phyloP scores from a whole-genome alignment of 2,797 vertebrate species.

The Smutsia gigantea region DNA sequence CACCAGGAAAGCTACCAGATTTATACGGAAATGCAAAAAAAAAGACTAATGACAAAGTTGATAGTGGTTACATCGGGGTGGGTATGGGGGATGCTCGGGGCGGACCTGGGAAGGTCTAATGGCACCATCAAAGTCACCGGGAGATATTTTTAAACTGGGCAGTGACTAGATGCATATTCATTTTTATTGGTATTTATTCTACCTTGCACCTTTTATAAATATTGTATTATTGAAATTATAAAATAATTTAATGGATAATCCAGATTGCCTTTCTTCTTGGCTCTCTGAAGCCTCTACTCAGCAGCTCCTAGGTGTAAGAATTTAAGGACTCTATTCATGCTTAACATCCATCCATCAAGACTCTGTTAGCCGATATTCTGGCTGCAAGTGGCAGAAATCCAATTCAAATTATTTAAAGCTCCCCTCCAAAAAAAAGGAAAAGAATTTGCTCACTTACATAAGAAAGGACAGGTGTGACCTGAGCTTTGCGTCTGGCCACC shows the following conservation, averaged over 20 bases:
- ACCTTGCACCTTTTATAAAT: constrained; percentile 10
- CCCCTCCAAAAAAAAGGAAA: not conserved
- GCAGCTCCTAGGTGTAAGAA: not conserved
- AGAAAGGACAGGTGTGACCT: not conserved
- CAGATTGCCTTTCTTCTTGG: not conserved
- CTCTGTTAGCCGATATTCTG: not conserved
- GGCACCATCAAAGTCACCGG: not conserved
- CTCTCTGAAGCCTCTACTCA: not conserved
- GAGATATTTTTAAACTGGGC: not conserved
- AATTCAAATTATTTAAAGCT: not conserved
- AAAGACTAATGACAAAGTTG: not conserved
- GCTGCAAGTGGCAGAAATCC: not conserved
- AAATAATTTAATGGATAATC: not conserved
- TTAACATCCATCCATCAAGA: not conserved
- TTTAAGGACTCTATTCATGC: not conserved
- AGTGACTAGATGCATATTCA: not conserved
- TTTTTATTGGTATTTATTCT: not conserved
- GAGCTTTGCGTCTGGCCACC: not conserved
- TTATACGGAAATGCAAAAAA: not conserved
- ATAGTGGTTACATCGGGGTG: not conserved
- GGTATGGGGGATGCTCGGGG: not conserved
- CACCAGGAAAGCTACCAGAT: not conserved
- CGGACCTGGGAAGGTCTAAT: not conserved
- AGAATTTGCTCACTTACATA: not conserved
- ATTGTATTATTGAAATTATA: constrained; percentile 27